Percentiles rank a stretch among this genome's conserved stretches.
Conservation (phyloP, 2,113 vertebrate genomes). For the Orientallactaga bullata region DNA sequence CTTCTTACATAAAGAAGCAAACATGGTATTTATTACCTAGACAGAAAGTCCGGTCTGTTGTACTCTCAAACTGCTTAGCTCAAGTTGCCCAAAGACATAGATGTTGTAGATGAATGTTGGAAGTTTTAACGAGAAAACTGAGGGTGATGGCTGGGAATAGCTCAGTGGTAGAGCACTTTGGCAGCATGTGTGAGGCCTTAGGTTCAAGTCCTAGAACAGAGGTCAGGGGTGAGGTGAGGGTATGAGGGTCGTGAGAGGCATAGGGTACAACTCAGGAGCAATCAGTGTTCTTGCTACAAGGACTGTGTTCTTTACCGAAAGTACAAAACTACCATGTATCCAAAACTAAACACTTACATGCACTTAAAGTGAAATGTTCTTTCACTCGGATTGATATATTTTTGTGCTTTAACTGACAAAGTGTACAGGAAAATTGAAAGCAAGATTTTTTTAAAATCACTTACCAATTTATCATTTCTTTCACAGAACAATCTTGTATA, state of each 20-base stretch:
- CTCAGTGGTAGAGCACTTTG: neutral
- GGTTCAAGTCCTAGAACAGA: too few species aligned
- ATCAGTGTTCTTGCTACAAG: conserved; percentile 13
- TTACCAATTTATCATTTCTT: conserved; percentile 22
- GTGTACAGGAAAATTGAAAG: neutral
- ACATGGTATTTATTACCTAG: neutral
- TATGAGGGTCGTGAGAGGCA: too few species aligned
- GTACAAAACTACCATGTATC: neutral
- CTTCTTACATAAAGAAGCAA: neutral
- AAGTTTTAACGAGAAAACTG: neutral
- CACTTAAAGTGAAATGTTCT: neutral
- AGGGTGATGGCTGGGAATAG: neutral
- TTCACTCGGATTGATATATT: neutral
- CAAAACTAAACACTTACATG: neutral
- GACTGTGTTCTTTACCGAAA: conserved; percentile 29
- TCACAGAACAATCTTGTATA: neutral
- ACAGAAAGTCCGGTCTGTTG: neutral
- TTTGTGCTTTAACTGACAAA: neutral
- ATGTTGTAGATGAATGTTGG: neutral
- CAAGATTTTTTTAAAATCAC: neutral
- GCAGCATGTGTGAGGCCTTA: too few species aligned
- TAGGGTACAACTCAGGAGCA: neutral
- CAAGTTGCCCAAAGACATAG: neutral
- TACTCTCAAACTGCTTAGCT: neutral
- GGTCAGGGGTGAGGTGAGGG: too few species aligned